phyloP scores from a whole-genome alignment of 2,888 invertebrate species.

The Apodemia duryi region DNA sequence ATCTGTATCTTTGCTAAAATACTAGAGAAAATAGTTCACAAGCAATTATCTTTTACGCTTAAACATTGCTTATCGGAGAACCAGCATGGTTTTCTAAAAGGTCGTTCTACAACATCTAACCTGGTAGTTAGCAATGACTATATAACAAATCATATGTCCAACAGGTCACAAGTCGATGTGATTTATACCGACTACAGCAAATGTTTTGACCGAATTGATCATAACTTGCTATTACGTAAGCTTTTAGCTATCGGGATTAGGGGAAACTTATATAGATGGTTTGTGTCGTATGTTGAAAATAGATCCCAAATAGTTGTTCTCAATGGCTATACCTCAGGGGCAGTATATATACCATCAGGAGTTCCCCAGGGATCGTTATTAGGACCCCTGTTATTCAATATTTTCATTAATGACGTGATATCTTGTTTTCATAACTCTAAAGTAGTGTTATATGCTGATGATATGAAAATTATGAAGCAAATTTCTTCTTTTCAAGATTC shows the following conservation, averaged over 20 bases:
- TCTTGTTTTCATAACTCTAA: slow-evolving; percentile 21
- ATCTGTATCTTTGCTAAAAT: neutral
- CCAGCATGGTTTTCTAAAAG: no score
- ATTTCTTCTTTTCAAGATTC: neutral
- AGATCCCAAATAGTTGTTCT: slow-evolving; percentile 21
- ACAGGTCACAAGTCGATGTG: no score
- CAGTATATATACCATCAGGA: slow-evolving; percentile 18
- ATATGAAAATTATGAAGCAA: slow-evolving; percentile 24
- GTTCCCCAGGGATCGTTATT: slow-evolving; percentile 27
- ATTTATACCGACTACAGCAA: no score
- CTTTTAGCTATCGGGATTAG: slow-evolving; percentile 7
- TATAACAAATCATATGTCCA: no score
- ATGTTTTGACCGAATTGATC: neutral
- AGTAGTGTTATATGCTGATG: slow-evolving; percentile 24
- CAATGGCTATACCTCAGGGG: slow-evolving; percentile 13
- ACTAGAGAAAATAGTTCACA: neutral
- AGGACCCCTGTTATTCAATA: slow-evolving; percentile 27
- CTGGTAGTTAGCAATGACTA: no score
- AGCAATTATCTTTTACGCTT: no score
- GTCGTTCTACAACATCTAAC: no score
- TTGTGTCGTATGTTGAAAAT: neutral
- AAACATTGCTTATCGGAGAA: no score
- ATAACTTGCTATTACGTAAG: neutral
- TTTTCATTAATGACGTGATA: slow-evolving; percentile 24
- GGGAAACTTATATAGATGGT: slow-evolving; percentile 14